A percentile compares a stretch with the other conserved stretches of the same genome.
These are phyloP conservation scores for Xiphias gladius DNA, from an alignment of 2,113 vertebrate genomes.

Conservation along the genomic window DNA sequence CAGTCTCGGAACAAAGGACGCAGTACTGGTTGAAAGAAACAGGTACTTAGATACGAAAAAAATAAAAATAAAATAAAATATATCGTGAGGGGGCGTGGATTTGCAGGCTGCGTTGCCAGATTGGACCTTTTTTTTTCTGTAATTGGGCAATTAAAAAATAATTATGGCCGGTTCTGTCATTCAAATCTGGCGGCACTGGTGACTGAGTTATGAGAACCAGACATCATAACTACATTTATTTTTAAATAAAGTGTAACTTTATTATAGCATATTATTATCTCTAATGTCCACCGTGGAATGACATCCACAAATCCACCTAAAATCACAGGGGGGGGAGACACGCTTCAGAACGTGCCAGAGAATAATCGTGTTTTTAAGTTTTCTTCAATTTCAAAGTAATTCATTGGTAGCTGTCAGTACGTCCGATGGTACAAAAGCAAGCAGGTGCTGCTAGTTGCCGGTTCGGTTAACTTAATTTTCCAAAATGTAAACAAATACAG, in stretches of 20 bases:
- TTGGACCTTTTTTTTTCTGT: neutral
- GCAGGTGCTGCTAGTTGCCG: neutral
- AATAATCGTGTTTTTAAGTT: neutral
- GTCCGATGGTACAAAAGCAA: neutral
- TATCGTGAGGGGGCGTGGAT: slow-evolving; percentile 31
- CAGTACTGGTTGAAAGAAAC: neutral
- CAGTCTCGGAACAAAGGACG: fast-evolving
- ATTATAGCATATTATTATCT: neutral
- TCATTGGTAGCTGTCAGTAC: neutral
- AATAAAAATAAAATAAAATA: neutral
- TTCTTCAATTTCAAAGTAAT: neutral
- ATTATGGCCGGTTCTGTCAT: neutral
- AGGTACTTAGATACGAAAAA: neutral
- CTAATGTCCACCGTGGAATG: neutral
- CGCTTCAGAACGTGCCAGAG: neutral
- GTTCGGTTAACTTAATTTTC: neutral
- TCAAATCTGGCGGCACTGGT: neutral
- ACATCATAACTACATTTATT: neutral
- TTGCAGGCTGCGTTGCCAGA: neutral
- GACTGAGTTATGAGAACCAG: too few relatives aligned
- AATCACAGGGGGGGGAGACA: neutral
- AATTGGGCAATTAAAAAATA: neutral
- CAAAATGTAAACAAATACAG: neutral
- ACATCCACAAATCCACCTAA: neutral
- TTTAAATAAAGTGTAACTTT: neutral